Base-by-base conservation (phyloP, 53 echinoderm and acorn worm species). In the Pentamera pediparva region DNA sequence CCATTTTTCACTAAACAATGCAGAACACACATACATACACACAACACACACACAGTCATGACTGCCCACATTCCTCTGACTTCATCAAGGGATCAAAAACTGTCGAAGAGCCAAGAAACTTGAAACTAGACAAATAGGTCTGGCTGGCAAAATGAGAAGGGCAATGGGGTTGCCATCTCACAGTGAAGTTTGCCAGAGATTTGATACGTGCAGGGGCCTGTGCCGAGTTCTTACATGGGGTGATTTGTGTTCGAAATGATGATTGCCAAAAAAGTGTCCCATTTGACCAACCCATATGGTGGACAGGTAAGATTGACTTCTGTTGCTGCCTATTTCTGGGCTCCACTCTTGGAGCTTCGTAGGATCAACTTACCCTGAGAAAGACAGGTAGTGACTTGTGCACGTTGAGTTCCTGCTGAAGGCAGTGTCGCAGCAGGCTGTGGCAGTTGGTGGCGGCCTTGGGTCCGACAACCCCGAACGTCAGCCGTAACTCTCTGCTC, bases 321-420 rank as follows among this genome's bases (percentile, higher is more conserved):
- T 32, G 22, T 7, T 13, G 6, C 37, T 13, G 19, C 37, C 25
- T 35, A 36, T 9, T 18, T 37, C 67, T 28, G 6, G 6, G 6
- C 56, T 24, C 8, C 6, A 56, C 18, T 28, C 27, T 22, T 17
- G 5, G 27, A 54, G 29, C 1, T 35, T 30, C 32, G 6, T 21
- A 11, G 17, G 2, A 52, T 52, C 19, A n/a, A 24, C 76, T 26
- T 49, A 94, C 94, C 91, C 81, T 84, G 60, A 91, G 58, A 18
- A 95, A 85, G 56, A 78, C 64, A 0, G 83, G 59, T 27, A 95
- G 80, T 32, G 77, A 85, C 35, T 85, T 48, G 29, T 95, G 88
- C 24, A 77, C 61, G 62, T 95, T 95, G 30, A 95, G 80, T 40
- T 95, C 88, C 35, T 91, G 91, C 32, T 85, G 82, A 2, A 95